A percentile compares a stretch with the other conserved stretches of the same genome.
Conservation (phyloP, 2,888 invertebrate species). For the Sphaerophoria taeniata region DNA sequence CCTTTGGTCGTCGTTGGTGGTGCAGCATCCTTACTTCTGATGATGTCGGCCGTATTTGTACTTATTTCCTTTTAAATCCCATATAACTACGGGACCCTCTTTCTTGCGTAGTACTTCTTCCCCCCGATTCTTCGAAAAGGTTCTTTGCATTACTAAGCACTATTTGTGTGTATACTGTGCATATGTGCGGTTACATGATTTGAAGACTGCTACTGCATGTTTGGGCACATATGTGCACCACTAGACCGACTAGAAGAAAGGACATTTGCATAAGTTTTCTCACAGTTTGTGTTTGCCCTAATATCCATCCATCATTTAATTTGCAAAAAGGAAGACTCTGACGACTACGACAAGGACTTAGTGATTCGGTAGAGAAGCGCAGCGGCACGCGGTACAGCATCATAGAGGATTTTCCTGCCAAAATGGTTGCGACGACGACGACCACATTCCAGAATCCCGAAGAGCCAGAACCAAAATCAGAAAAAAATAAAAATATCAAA, state of each 20-base stretch:
- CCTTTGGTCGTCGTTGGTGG: slow-evolving; percentile 26
- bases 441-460: background rate
- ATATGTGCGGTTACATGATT: slow-evolving; percentile 70
- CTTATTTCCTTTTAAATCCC: slow-evolving; percentile 53
- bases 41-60: background rate
- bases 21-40: slow-evolving; percentile 21
- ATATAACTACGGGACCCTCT: background rate
- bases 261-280: slow-evolving; percentile 74
- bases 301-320: slow-evolving; percentile 73
- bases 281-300: slow-evolving; percentile 72
- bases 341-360: slow-evolving; percentile 6
- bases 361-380: too few species aligned
- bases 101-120: background rate
- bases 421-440: slow-evolving; percentile 8
- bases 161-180: slow-evolving; percentile 66
- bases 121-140: too few species aligned
- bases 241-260: slow-evolving; percentile 44
- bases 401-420: slow-evolving; percentile 4
- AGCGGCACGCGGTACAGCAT: background rate
- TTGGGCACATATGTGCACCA: slow-evolving; percentile 58
- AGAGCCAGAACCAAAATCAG: background rate
- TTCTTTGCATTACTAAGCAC: slow-evolving; percentile 67
- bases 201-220: slow-evolving; percentile 57
- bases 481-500: slow-evolving; percentile 25
- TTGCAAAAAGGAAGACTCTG: slow-evolving; percentile 56